Evolutionary conservation across 2,797 vertebrate species (phyloP), one percentile per base, ranked within the genome.

Genomic region (Xenopus petersii): DNA sequence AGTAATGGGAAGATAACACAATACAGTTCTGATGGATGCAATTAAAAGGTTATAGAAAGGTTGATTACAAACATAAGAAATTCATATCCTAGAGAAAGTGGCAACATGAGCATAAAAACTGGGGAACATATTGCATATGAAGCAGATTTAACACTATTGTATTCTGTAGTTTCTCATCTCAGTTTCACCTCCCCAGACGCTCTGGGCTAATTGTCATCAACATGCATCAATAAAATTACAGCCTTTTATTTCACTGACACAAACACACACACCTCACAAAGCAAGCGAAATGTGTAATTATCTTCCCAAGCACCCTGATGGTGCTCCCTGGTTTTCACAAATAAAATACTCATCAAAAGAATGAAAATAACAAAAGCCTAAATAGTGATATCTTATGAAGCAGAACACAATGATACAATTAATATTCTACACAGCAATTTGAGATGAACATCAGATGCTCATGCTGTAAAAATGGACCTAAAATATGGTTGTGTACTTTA

Each of bases 351-450:
- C 62, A 36, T 67, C 65, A 42, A 61, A 42, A 47, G 30, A 13
- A 30, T 49, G 24, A 13, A 30, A 46, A 46, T 60, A 67, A 55
- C 12, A 12, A 54, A 13, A 74, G 68, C 24, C 47, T 33, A 49
- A 62, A 62, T 74, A 67, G 62, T 68, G 56, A 68, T 26, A 67
- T 60, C 48, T 74, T 67, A 67, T 63, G 47, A 47, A 54, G 65
- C 46, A 49, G 67, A 68, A 68, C 73, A 67, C 47, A 51, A 80
- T 51, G 66, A 62, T 36, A 63, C 82, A 81, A 75, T 61, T 62
- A 77, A 80, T 80, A 73, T 26, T 66, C 73, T 79, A 64, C 33
- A 59, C 70, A 81, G 67, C 5, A 33, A 84, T 80, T 74, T 4
- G 11, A 12, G 3, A 51, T 51, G 12, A 51, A 51, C 49, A 4